A percentile compares a stretch with the other conserved stretches of the same genome.
phyloP scores from a whole-genome alignment of 1,140 invertebrate species.

The Halyomorpha halys region DNA sequence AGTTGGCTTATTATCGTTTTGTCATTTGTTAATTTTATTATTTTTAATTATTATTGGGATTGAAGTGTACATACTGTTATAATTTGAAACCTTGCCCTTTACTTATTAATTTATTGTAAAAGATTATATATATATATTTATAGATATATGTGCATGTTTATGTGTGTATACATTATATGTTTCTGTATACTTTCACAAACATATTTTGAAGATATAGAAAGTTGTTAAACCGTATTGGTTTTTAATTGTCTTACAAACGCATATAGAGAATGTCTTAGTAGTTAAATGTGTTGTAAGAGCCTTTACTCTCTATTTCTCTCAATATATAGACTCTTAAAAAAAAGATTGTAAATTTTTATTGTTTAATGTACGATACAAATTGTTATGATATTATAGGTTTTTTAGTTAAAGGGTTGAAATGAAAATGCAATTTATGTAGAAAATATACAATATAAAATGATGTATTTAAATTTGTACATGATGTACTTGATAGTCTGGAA shows the following conservation, averaged over 20 bases:
- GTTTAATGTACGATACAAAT: conserved; percentile 7
- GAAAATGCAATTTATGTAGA: conserved; percentile 10
- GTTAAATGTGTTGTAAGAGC: conserved; percentile 8
- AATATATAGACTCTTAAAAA: background rate
- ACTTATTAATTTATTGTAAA: conserved; percentile 2
- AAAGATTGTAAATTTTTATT: background rate
- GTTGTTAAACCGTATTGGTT: too few relatives aligned
- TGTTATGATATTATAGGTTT: conserved; percentile 17
- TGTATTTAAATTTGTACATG: conserved; percentile 16
- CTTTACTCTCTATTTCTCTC: background rate
- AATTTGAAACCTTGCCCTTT: background rate
- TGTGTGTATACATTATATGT: background rate
- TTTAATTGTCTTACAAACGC: too few relatives aligned
- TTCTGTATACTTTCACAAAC: background rate
- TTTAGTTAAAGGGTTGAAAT: conserved; percentile 11
- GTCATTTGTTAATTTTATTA: conserved; percentile 1
- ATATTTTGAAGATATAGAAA: too few relatives aligned
- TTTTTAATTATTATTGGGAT: conserved; percentile 1
- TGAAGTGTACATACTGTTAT: conserved; percentile 13
- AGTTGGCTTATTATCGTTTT: conserved; percentile 2
- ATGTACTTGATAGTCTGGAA: background rate
- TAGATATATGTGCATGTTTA: background rate
- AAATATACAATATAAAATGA: conserved; percentile 20
- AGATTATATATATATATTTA: conserved; percentile 4
- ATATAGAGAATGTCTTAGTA: background rate